Conservation (phyloP, 2,888 invertebrate genomes). For the Melitaea athalia region DNA sequence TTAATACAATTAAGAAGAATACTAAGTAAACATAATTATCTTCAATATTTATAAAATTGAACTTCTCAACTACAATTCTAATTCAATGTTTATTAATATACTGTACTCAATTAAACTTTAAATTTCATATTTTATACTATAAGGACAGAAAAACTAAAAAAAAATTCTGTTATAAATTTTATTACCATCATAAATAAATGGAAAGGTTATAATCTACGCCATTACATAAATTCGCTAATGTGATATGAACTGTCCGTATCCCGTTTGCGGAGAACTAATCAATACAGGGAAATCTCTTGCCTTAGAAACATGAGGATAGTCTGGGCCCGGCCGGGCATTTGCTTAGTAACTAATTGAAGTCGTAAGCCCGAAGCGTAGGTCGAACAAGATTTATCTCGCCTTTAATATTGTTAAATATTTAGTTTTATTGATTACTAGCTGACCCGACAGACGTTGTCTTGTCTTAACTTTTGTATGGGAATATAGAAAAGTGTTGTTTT, state of each 20-base stretch:
- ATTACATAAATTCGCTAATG: conserved; percentile 20
- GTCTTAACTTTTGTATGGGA: too few species aligned
- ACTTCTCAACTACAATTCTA: too few species aligned
- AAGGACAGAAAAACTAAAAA: neutral
- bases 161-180: neutral
- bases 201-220: neutral
- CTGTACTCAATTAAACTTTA: too few species aligned
- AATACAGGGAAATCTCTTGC: conserved; percentile 35
- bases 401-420: neutral
- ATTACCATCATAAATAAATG: neutral
- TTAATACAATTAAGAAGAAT: too few species aligned
- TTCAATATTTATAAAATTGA: too few species aligned
- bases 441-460: too few species aligned
- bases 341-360: conserved; percentile 9
- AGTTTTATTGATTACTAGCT: too few species aligned
- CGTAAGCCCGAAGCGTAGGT: conserved; percentile 1
- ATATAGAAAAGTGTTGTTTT: too few species aligned
- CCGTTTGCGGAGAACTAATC: conserved; percentile 31
- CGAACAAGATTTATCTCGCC: neutral
- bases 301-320: conserved; percentile 29
- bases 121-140: neutral
- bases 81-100: too few species aligned
- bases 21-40: too few species aligned
- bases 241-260: conserved; percentile 22
- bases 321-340: conserved; percentile 17